Conservation (phyloP, 2,888 invertebrate genomes). For the Apantesis nais region DNA sequence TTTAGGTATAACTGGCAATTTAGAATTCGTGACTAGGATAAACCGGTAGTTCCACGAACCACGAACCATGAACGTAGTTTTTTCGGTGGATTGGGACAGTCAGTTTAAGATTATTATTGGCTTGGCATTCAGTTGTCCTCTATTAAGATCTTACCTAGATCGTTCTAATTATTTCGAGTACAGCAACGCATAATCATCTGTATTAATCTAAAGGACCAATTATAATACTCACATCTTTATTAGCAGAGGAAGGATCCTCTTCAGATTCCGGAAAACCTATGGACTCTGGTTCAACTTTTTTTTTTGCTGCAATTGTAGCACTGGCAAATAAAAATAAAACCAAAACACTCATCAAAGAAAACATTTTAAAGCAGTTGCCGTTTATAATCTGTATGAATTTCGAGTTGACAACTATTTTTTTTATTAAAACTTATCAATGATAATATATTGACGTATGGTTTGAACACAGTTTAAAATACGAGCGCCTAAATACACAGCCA, state of each 20-base stretch:
- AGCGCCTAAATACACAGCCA: slow-evolving; percentile 43
- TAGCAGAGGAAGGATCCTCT: slow-evolving; percentile 65
- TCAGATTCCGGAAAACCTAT: slow-evolving; percentile 78
- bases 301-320: slow-evolving; percentile 49
- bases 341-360: slow-evolving; percentile 41
- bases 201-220: too few relatives aligned
- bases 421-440: slow-evolving; percentile 6
- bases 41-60: not conserved
- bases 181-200: not conserved
- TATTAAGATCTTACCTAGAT: not conserved
- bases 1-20: not conserved
- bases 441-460: slow-evolving; percentile 4
- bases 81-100: not conserved
- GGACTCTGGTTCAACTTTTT: slow-evolving; percentile 56
- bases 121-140: not conserved
- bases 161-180: not conserved
- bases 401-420: not conserved
- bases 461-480: slow-evolving; percentile 31
- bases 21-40: slow-evolving; percentile 8
- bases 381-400: not conserved
- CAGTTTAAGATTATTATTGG: not conserved
- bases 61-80: not conserved
- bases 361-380: slow-evolving; percentile 47
- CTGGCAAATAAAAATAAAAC: slow-evolving; percentile 48
- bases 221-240: slow-evolving; percentile 76